Base-by-base conservation (phyloP, 2,888 invertebrate genomes). In the Acrobeloides nanus region DNA sequence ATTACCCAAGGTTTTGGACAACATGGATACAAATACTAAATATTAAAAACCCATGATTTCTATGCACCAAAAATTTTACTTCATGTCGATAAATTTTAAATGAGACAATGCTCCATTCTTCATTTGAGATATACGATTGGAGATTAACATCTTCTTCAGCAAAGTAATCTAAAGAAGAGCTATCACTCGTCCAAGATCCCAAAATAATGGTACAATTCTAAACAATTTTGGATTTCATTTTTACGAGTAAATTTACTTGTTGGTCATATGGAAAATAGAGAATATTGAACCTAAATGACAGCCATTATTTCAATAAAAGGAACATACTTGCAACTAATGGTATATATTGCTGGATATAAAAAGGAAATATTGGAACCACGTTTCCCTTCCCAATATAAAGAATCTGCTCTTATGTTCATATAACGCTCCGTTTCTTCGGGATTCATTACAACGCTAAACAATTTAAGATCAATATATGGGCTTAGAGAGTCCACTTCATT, bases 91-190 rank as follows among this genome's bases (percentile, higher is more conserved):
- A 62, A 35, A 71, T 63, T 38, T 62, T 46, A 53, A 70, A 70
- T 18, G 65, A 65, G n/a, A n/a, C n/a, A n/a, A n/a, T n/a, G n/a
- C n/a, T n/a, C 70, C 70, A 70, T 47, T 70, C 70, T 46, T 70
- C 70, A 46, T 71, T 70, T 18, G 64, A 61, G 35, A 70, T 70
- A 54, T 60, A 70, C 4, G 64, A 63, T 24, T 59, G 59, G 45
- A 65, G 45, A 32, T 65, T 67, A 35, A 65, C 69, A 41, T 60
- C 48, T 12, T 59, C 46, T 38, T 70, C 70, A 1, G 68, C 70
- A 40, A 64, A 62, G 45, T 70, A 70, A 40, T 70, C 70, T 10
- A 70, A 46, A 6, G 70, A 68, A 6, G 65, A 62, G 45, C 71
- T 70, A 7, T 58, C 58, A 31, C 67, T 70, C 4, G 70, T 70